A percentile compares a stretch with the other conserved stretches of the same genome.
Conservation (phyloP, 2,797 vertebrate species). For the Darevskia nairensis region DNA sequence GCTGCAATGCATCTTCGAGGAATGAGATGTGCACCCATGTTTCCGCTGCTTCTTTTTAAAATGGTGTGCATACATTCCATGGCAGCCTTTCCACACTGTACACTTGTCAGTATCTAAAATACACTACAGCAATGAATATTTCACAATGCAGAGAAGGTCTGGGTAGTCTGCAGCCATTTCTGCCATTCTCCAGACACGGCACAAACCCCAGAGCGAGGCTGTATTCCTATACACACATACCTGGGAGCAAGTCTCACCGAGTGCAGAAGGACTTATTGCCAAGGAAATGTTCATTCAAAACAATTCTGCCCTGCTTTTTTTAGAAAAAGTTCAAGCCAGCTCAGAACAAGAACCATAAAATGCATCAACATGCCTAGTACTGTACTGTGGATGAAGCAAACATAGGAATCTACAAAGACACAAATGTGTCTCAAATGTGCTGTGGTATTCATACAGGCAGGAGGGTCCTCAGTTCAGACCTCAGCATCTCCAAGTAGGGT, state of each 20-base stretch:
- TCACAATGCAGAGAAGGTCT: not conserved
- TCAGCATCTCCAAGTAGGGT: too few species aligned
- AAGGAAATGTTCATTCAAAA: too few species aligned
- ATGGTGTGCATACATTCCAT: slow-evolving; percentile 28
- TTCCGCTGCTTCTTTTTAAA: slow-evolving; percentile 11
- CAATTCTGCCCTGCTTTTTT: too few species aligned
- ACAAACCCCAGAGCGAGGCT: not conserved
- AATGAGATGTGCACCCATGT: not conserved
- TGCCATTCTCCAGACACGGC: slow-evolving; percentile 17
- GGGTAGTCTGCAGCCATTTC: slow-evolving; percentile 27
- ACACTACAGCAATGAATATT: slow-evolving; percentile 14
- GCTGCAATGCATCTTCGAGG: not conserved
- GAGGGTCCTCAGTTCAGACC: too few species aligned
- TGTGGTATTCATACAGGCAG: too few species aligned
- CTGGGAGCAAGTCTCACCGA: too few species aligned
- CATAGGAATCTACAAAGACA: too few species aligned
- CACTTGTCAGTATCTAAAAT: slow-evolving; percentile 13
- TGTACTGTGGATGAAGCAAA: too few species aligned
- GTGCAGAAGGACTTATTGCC: too few species aligned
- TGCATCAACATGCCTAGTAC: too few species aligned
- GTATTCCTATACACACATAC: not conserved
- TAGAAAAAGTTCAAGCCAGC: too few species aligned
- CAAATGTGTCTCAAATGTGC: not conserved
- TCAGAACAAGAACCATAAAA: too few species aligned
- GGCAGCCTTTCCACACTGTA: slow-evolving; percentile 36